Percentiles rank a stretch among this genome's conserved stretches.
These are phyloP conservation scores for Heterocephalus glaber DNA, from an alignment of 2,113 vertebrate species.

Conservation along the genomic window DNA sequence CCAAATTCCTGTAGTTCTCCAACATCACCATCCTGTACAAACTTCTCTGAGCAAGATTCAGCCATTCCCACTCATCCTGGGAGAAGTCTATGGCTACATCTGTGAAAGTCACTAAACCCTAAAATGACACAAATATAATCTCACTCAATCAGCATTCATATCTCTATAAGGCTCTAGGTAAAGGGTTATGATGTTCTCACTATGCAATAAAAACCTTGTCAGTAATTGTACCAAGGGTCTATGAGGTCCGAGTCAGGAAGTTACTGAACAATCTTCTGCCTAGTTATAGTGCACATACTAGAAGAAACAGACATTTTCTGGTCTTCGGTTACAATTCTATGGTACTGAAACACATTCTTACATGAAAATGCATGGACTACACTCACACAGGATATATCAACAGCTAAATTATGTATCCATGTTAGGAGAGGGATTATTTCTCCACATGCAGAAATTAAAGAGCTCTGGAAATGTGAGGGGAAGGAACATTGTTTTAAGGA, in stretches of 20 bases:
- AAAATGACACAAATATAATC: slow-evolving; percentile 43
- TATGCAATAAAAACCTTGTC: not conserved
- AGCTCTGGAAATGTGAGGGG: not conserved
- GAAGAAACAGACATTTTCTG: not conserved
- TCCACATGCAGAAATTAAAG: not conserved
- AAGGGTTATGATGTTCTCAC: not conserved
- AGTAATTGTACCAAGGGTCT: not conserved
- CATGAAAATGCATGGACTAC: not conserved
- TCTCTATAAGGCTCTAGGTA: not conserved
- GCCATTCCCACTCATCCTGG: slow-evolving; percentile 58
- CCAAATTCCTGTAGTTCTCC: slow-evolving; percentile 61
- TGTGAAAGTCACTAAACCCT: slow-evolving; percentile 55
- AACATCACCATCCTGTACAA: slow-evolving; percentile 60
- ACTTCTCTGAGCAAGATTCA: slow-evolving; percentile 34
- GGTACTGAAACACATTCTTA: not conserved
- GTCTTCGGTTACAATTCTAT: not conserved
- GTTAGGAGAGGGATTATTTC: not conserved
- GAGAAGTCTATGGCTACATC: slow-evolving; percentile 66
- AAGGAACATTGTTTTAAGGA: slow-evolving; percentile 5
- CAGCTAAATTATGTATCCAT: not conserved
- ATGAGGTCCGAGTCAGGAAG: not conserved
- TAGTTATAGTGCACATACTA: not conserved
- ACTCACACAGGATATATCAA: not conserved
- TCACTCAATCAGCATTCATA: not conserved
- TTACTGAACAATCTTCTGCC: not conserved